Evolutionary conservation across 2,888 invertebrate species (phyloP).

Genomic region (Eremobia ochroleuca): DNA sequence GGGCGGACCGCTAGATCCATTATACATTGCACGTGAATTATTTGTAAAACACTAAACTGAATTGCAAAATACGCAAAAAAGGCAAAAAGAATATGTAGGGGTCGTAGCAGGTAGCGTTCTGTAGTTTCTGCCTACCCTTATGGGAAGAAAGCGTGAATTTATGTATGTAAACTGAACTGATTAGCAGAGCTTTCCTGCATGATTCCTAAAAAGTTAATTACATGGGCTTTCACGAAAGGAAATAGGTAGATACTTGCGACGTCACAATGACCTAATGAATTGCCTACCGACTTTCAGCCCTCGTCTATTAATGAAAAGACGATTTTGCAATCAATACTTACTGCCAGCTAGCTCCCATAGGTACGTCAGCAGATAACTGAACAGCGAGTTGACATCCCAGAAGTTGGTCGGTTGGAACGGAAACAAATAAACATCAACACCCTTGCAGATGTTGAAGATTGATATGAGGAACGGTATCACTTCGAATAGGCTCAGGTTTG

Average conservation of each 20-base stretch:
- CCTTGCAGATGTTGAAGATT: conserved; percentile 37
- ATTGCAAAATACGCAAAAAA: no score
- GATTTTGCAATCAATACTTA: conserved; percentile 39
- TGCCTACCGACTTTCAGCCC: neutral
- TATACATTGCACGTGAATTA: neutral
- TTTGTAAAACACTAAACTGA: neutral
- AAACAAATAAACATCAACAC: conserved; percentile 43
- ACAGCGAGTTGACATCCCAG: conserved; percentile 48
- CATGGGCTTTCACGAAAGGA: no score
- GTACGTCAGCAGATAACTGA: conserved; percentile 47
- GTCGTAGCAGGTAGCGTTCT: no score
- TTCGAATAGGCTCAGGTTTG: conserved; percentile 51
- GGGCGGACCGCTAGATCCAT: neutral
- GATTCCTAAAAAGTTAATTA: neutral
- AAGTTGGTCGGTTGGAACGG: conserved; percentile 52
- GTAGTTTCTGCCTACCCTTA: no score
- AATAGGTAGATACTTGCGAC: neutral
- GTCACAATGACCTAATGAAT: neutral
- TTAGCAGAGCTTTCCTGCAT: neutral
- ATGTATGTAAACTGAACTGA: neutral
- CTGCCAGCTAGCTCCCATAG: conserved; percentile 46
- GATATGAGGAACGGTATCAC: conserved; percentile 46
- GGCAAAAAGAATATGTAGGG: no score
- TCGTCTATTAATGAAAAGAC: neutral
- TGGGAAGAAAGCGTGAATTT: no score